Evolutionary conservation across 1,140 invertebrate genomes (phyloP), one percentile per base, ranked within the genome.

Genomic region (Drosophila parabipectinata): DNA sequence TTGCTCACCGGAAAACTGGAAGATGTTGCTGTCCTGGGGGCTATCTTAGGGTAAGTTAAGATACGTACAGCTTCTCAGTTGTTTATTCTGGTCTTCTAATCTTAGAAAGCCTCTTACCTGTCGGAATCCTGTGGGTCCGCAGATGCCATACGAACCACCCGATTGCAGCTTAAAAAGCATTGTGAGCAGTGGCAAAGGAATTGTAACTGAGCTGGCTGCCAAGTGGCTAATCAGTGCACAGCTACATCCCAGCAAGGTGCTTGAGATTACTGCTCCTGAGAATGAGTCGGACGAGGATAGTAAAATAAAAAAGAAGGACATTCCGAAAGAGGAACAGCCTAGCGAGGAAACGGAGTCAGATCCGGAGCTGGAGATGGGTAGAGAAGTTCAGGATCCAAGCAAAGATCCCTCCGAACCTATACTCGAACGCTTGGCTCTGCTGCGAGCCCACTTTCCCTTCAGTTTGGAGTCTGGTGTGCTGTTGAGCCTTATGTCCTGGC

Each of bases 401-500:
- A 30, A 87, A 93, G 37, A 93, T 93, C 56, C 93, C 26, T 15
- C 37, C 10, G 72, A 91, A 32, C 84, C 91, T 4, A 91, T 94
- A 28, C 93, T 94, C 52, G 93, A 94, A 75, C 93, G 94, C 75
- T 77, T 96, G 5, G 93, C 93, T 9, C 79, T 95, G 18, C 92
- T 97, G 21, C 94, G 94, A 39, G 93, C 94, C 39, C 95, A 96
- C 91, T 98, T 98, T 91, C 97, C 97, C 1, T 95, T 97, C 60
- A 98, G 97, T 92, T 93, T 98, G 34, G 94, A 95, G 24, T 94
- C 95, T 30, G 95, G 96, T 79, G 94, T 96, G 32, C 91, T 98
- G 28, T 92, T 98, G 34, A 94, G 95, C 9, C 97, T 98, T 92
- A 95, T 98, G 93, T 95, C 95, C 76, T 98, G 97, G 98, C 97